A percentile compares a stretch with the other conserved stretches of the same genome.
Evolutionary conservation across 2,888 invertebrate species (phyloP).

Genomic region (Ichneumon xanthorius): DNA sequence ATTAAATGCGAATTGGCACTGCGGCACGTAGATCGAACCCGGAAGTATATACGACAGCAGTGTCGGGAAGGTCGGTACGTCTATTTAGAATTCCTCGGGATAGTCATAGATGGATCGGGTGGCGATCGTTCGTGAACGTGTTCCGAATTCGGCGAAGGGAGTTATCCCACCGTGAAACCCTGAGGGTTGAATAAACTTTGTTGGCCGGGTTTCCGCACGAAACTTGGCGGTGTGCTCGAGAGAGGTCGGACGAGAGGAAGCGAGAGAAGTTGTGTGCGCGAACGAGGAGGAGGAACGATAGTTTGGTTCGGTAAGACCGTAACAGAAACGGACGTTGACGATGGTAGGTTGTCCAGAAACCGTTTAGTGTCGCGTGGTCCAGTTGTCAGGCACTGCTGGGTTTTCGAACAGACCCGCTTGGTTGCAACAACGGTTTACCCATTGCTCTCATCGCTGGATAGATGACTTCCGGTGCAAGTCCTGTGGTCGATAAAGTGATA

Average conservation of each 20-base stretch:
- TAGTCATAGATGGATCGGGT: conserved; percentile 50
- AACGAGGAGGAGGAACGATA: conserved; percentile 28
- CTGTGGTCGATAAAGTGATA: conserved; percentile 25
- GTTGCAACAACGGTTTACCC: conserved; percentile 2
- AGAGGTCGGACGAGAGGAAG: conserved; percentile 9
- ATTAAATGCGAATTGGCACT: conserved; percentile 46
- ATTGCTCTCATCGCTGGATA: conserved; percentile 19
- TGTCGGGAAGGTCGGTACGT: conserved; percentile 46
- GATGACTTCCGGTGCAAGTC: conserved; percentile 6
- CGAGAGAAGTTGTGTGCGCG: conserved; percentile 1
- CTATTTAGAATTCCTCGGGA: conserved; percentile 53
- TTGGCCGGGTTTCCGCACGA: conserved; percentile 51
- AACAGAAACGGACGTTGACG: conserved; percentile 32
- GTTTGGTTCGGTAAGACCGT: not conserved
- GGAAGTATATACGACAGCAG: not conserved
- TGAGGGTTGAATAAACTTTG: conserved; percentile 62
- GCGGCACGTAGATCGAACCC: conserved; percentile 33
- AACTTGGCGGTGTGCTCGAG: conserved; percentile 53
- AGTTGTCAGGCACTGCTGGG: conserved; percentile 44
- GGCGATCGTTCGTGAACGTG: conserved; percentile 60
- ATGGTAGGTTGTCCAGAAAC: conserved; percentile 51
- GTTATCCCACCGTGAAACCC: conserved; percentile 59
- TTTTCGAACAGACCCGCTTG: not conserved
- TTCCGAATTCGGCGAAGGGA: conserved; percentile 52
- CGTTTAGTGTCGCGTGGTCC: conserved; percentile 58